phyloP scores from a whole-genome alignment of 2,888 invertebrate species.

The Amphipoea lucens region DNA sequence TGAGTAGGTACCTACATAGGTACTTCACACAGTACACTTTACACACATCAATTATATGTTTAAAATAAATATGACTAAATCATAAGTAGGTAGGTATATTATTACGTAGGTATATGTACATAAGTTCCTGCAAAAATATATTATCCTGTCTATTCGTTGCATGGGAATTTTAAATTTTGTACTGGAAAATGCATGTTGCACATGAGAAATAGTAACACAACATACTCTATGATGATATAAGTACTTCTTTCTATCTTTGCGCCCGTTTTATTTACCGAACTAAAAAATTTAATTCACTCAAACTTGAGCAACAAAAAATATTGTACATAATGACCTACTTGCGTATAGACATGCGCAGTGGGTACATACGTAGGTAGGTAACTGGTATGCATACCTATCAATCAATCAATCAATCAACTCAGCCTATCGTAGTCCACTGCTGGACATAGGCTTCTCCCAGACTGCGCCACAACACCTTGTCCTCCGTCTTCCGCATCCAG shows the following conservation, averaged over 20 bases:
- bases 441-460: no score
- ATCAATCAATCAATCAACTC: no score
- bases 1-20: background rate
- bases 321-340: slow-evolving; percentile 1
- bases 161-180: slow-evolving; percentile 20
- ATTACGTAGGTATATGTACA: background rate
- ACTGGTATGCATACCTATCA: background rate
- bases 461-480: no score
- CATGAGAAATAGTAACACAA: background rate
- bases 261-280: slow-evolving; percentile 2
- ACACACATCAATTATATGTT: background rate
- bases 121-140: slow-evolving; percentile 16
- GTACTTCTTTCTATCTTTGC: background rate
- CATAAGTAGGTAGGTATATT: background rate
- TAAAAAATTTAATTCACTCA: slow-evolving; percentile 16
- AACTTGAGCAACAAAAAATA: slow-evolving; percentile 17
- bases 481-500: no score
- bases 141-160: slow-evolving; percentile 19
- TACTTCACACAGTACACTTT: slow-evolving; percentile 10
- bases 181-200: slow-evolving; percentile 4
- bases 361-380: background rate
- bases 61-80: slow-evolving; percentile 14
- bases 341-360: background rate
- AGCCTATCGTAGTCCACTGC: no score
- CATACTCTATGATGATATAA: background rate